Evolutionary conservation across 2,113 vertebrate species (phyloP).

Genomic region (Acanthochromis polyacanthus): DNA sequence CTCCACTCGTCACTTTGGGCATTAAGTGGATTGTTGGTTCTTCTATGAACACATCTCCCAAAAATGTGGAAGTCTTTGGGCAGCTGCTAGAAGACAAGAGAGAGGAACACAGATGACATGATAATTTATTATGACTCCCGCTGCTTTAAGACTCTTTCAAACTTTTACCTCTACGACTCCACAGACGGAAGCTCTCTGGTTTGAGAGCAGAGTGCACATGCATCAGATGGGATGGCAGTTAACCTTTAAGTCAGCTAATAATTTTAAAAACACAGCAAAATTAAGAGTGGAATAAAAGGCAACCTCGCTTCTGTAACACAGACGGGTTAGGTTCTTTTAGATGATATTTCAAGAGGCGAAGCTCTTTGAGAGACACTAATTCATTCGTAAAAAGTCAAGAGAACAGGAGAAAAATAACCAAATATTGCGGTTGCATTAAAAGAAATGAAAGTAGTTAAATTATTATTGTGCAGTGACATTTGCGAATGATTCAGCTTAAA

Average conservation of each 20-base stretch:
- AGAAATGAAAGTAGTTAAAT: not conserved
- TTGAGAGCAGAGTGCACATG: conserved; percentile 84
- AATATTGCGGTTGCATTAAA: not conserved
- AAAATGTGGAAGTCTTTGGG: conserved; percentile 55
- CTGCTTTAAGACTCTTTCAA: conserved; percentile 60
- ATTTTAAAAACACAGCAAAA: conserved; percentile 82
- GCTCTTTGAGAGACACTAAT: not conserved
- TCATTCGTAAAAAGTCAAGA: conserved; percentile 29
- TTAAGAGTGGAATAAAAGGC: conserved; percentile 48
- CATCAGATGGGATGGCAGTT: conserved; percentile 89
- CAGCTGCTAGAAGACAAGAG: conserved; percentile 39
- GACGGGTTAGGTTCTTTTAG: conserved; percentile 22
- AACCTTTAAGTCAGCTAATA: conserved; percentile 93
- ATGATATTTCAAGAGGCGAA: conserved; percentile 21
- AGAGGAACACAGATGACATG: conserved; percentile 44
- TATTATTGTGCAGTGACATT: conserved; percentile 43
- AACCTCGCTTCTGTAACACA: conserved; percentile 39
- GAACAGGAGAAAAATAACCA: not conserved
- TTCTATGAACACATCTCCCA: conserved; percentile 78
- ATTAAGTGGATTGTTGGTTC: conserved; percentile 80
- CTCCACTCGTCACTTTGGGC: conserved; percentile 78
- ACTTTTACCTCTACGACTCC: conserved; percentile 47
- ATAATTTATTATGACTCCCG: conserved; percentile 66
- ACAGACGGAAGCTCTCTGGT: conserved; percentile 35
- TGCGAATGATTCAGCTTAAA: not conserved